Conservation (phyloP, 2,888 invertebrate genomes). For the Melipona bicolor region DNA sequence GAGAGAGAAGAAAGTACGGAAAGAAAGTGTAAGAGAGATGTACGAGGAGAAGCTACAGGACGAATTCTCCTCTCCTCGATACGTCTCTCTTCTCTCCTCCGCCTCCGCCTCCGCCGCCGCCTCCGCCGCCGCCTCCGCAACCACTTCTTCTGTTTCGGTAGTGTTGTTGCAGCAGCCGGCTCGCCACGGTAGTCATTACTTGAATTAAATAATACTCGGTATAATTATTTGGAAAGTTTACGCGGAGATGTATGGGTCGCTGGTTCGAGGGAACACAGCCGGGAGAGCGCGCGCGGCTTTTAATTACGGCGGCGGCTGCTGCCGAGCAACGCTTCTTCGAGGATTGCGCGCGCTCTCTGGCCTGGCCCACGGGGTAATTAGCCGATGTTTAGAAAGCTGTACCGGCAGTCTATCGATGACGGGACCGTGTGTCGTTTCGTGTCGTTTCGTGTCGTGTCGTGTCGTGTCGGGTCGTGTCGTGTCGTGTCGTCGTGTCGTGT, state of each 20-base stretch:
- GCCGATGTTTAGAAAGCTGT: conserved; percentile 51
- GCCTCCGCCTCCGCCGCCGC: neutral
- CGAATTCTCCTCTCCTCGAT: neutral
- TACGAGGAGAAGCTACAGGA: neutral
- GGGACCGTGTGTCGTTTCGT: neutral
- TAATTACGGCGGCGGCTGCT: conserved; percentile 52
- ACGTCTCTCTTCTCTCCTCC: neutral
- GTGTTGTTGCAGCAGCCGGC: conserved; percentile 34
- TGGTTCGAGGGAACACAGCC: conserved; percentile 28
- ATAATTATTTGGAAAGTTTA: conserved; percentile 70
- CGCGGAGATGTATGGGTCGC: conserved; percentile 24
- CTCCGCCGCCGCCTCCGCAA: neutral
- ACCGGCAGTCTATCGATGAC: conserved; percentile 40
- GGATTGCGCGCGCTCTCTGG: conserved; percentile 38
- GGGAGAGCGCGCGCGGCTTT: conserved; percentile 36
- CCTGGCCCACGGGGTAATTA: conserved; percentile 49
- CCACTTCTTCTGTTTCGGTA: conserved; percentile 12
- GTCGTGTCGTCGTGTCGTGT: no score
- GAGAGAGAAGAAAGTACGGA: neutral
- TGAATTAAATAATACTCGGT: conserved; percentile 63
- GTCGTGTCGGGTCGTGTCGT: no score
- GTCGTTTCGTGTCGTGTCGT: no score
- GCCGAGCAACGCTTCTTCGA: conserved; percentile 34
- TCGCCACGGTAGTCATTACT: conserved; percentile 58
- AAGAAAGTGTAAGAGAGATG: neutral